Base-by-base conservation (phyloP, 2,113 vertebrate species). In the Rhinoderma darwinii region DNA sequence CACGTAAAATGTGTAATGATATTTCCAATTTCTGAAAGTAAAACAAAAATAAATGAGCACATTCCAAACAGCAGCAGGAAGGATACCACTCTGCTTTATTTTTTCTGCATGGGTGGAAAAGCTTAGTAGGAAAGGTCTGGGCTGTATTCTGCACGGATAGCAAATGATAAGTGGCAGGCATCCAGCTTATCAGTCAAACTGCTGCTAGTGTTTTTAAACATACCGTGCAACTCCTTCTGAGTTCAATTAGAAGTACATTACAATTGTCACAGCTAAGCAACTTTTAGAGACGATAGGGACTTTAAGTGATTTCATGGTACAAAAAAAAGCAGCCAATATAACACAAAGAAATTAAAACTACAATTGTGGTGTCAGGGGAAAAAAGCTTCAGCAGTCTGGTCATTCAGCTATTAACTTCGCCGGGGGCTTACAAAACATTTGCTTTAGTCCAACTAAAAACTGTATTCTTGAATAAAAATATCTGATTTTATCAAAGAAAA, bases 221-320 rank as follows among this genome's bases (percentile, higher is more conserved):
- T 22, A n/a, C 39, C 84, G 89, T 73, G 86, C 35, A 82, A 44
- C 59, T 90, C 59, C 84, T 82, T 89, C 76, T 87, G 89, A 74
- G 91, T 88, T 66, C 84, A 91, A 90, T 91, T 88, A 90, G 89
- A 92, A 89, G 90, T 84, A 89, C 54, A 91, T 89, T 91, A 85
- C 59, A 91, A 89, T 50, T 91, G 89, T 92, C 90, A 91, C n/a
- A 93, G 90, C 81, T 90, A 93, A 91, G 87, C 83, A 90, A 86
- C 89, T 89, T 88, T 84, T 87, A 77, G 84, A 91, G 84, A 88
- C 84, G 86, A 88, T 88, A 89, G 86, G 66, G 89, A 90, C 87
- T 91, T 90, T 80, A 88, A 90, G 66, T 90, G 84, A 91, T 92
- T 93, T 92, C 87, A 91, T 37, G 83, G 66, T 90, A 90, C 51